These are phyloP conservation scores for Sternotherus odoratus DNA, from an alignment of 2,797 vertebrate species.

Conservation along the genomic window DNA sequence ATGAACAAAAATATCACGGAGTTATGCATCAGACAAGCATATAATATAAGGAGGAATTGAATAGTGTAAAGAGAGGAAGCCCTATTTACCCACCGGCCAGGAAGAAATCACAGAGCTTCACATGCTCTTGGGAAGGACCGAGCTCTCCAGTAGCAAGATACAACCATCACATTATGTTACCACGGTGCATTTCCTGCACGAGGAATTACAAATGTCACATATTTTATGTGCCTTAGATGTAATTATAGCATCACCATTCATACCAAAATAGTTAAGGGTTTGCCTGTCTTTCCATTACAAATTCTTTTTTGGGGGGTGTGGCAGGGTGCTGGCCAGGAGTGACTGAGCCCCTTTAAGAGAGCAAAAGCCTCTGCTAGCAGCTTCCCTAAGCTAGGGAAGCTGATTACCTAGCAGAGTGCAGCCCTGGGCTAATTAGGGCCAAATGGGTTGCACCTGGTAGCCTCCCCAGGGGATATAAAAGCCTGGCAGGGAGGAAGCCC, in stretches of 20 bases:
- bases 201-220: constrained; percentile 75
- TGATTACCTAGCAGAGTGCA: no score
- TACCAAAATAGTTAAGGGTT: constrained; percentile 21
- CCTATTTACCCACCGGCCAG: constrained; percentile 70
- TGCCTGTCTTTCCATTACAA: constrained; percentile 6
- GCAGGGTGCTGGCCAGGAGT: no score
- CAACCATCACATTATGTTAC: constrained; percentile 72
- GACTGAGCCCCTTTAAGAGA: no score
- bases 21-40: constrained; percentile 19
- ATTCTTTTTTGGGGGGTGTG: background rate
- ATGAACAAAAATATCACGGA: constrained; percentile 25
- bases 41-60: constrained; percentile 38
- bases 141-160: constrained; percentile 72
- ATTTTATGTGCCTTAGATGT: constrained; percentile 58
- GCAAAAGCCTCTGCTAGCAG: no score
- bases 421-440: no score
- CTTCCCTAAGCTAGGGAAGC: no score
- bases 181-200: constrained; percentile 74
- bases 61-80: constrained; percentile 48
- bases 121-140: constrained; percentile 66
- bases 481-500: no score
- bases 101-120: constrained; percentile 75
- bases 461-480: no score
- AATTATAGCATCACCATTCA: constrained; percentile 32
- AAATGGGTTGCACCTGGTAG: no score